Base-by-base conservation (phyloP, 2,113 vertebrate species). In the Scytalopus superciliaris region DNA sequence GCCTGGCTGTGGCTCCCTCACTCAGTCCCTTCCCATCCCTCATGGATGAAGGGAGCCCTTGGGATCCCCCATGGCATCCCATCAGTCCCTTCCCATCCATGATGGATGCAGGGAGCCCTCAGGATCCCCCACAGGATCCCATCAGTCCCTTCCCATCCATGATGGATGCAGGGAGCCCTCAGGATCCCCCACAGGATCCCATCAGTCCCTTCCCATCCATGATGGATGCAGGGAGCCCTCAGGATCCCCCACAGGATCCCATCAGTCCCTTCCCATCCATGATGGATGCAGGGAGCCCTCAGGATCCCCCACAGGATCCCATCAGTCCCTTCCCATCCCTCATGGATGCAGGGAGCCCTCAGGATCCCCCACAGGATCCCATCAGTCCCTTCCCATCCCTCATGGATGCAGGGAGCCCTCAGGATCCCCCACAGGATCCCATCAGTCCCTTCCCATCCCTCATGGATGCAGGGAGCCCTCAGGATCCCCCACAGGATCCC, bases 201-300 rank as follows among this genome's bases (percentile, higher is more conserved):
- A 15, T 52, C 5, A 0, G 4, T 50, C 45, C 31, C 12, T 83
- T 49, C 56, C 42, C 42, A 25, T 2, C 28, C 81, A 0, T 2
- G n/a, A 25, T 0, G 30, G 33, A 72, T 6, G 7, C 37, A 7
- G 27, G 60, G 60, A 82, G 23, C 35, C 24, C 78, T 33, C 4
- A 7, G 40, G 12, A 7, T 19, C 0, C 3, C 9, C 40, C 40
- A 6, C 3, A 5, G 53, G 5, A 4, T 6, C 37, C 35, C 47
- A 6, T 2, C 37, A 18, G 28, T n/a, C 31, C 24, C 24, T 50
- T 25, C 66, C 55, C 12, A 42, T 31, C 68, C 4, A 0, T 0
- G 12, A 84, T 0, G 15, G 63, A 76, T 23, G 42, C 37, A 16
- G 49, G 35, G 62, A 74, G 23, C 49, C 56, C 3, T 55, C 15